Conservation (phyloP, 2,888 invertebrate genomes). For the Strigamia maritima region DNA sequence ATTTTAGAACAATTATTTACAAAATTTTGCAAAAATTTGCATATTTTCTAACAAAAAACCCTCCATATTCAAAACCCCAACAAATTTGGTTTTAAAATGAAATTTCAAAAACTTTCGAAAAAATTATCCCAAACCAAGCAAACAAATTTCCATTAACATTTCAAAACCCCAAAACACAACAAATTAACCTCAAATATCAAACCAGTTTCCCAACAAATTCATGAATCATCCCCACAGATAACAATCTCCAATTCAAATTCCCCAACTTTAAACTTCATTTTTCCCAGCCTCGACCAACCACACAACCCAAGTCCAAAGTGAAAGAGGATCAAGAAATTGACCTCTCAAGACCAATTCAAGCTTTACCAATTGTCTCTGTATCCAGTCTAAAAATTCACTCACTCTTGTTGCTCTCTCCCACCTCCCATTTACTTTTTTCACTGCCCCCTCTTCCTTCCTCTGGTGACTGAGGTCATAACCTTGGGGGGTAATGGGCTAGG, state of each 20-base stretch:
- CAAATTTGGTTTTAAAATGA: no score
- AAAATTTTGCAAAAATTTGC: no score
- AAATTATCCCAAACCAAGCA: background rate
- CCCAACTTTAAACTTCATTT: background rate
- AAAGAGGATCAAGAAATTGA: conserved; percentile 29
- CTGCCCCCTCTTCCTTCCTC: conserved; percentile 35
- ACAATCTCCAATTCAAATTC: background rate
- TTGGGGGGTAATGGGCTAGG: conserved; percentile 37
- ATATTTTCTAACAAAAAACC: no score
- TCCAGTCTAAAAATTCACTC: conserved; percentile 29
- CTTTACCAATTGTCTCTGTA: conserved; percentile 24
- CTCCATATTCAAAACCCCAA: no score
- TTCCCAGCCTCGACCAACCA: background rate
- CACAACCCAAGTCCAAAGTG: background rate
- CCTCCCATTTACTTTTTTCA: conserved; percentile 15
- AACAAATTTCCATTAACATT: no score
- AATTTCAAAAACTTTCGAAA: no score
- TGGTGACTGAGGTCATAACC: conserved; percentile 25
- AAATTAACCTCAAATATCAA: background rate
- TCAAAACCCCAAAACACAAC: no score
- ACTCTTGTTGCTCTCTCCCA: conserved; percentile 17
- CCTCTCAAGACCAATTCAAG: conserved; percentile 29
- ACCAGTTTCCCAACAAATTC: background rate
- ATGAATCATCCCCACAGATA: background rate
- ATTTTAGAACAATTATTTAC: no score